phyloP scores from a whole-genome alignment of 2,113 vertebrate genomes.

The Siphamia tubifer region DNA sequence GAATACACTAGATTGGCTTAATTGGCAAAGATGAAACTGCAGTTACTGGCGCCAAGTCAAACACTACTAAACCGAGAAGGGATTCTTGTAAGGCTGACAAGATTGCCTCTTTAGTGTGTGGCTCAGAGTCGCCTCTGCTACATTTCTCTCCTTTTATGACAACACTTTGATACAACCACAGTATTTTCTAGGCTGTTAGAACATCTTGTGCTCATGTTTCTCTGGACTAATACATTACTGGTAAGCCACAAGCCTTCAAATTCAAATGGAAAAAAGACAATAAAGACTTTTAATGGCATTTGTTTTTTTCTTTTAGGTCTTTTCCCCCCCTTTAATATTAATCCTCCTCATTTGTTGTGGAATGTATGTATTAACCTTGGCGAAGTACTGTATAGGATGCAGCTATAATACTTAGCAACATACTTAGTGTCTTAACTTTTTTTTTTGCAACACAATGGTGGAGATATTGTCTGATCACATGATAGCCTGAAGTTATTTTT shows the following conservation, averaged over 20 bases:
- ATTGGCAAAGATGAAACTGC: constrained; percentile 50
- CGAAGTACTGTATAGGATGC: background rate
- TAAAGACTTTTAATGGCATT: constrained; percentile 3
- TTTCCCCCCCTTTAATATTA: constrained; percentile 13
- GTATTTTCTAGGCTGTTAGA: constrained; percentile 38
- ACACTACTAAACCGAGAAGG: constrained; percentile 48
- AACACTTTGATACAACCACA: constrained; percentile 20
- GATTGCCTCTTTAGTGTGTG: constrained; percentile 48
- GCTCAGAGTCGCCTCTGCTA: constrained; percentile 25
- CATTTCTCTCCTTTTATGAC: constrained; percentile 24
- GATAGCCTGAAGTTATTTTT: background rate
- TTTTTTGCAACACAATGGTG: background rate
- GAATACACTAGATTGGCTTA: constrained; percentile 52
- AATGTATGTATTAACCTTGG: background rate
- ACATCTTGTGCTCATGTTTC: constrained; percentile 48
- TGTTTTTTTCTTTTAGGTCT: no score
- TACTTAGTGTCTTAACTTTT: background rate
- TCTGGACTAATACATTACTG: constrained; percentile 43
- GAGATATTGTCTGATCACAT: no score
- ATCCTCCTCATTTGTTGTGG: constrained; percentile 10
- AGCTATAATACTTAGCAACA: background rate
- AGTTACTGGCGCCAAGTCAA: constrained; percentile 57
- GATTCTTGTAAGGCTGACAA: constrained; percentile 48
- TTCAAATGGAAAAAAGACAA: constrained; percentile 25
- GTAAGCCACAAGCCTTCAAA: constrained; percentile 27